Conservation (phyloP, 1,140 invertebrate species). For the Streblospio benedicti region DNA sequence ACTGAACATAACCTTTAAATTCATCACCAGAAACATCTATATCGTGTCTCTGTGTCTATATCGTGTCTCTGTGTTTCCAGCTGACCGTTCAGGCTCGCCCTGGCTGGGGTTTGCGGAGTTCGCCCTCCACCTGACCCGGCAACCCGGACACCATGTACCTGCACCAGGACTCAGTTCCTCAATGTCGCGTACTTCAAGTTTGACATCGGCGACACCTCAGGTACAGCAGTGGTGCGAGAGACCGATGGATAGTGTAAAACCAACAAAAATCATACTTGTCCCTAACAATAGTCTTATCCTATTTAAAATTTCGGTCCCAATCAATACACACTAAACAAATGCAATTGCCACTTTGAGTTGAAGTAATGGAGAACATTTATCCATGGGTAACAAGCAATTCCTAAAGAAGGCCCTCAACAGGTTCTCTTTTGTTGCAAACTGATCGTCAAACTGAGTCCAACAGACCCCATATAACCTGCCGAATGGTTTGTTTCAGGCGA, state of each 20-base stretch:
- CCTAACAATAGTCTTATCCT: background rate
- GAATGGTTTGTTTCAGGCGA: conserved; percentile 56
- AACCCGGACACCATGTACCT: conserved; percentile 98
- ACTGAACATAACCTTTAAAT: no score
- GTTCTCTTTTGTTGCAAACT: background rate
- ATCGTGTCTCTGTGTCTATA: background rate
- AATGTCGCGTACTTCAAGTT: conserved; percentile 95
- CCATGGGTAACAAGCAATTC: background rate
- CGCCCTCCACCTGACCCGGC: conserved; percentile 82
- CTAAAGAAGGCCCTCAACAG: background rate
- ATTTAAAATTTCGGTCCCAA: background rate
- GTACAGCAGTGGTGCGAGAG: conserved; percentile 42
- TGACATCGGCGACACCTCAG: conserved; percentile 83
- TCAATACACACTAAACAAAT: background rate
- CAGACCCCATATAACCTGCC: background rate
- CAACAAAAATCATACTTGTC: background rate
- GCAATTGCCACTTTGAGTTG: background rate
- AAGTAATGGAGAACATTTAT: background rate
- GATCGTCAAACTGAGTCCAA: background rate
- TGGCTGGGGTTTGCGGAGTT: conserved; percentile 85
- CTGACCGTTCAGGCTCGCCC: conserved; percentile 83
- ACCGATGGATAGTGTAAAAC: background rate
- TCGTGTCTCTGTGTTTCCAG: conserved; percentile 48
- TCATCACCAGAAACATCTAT: no score
- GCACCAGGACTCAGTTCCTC: conserved; percentile 90